Percentiles rank a stretch among this genome's conserved stretches.
Conservation (phyloP, 2,888 invertebrate genomes). For the Mimumesa dahlbomi region DNA sequence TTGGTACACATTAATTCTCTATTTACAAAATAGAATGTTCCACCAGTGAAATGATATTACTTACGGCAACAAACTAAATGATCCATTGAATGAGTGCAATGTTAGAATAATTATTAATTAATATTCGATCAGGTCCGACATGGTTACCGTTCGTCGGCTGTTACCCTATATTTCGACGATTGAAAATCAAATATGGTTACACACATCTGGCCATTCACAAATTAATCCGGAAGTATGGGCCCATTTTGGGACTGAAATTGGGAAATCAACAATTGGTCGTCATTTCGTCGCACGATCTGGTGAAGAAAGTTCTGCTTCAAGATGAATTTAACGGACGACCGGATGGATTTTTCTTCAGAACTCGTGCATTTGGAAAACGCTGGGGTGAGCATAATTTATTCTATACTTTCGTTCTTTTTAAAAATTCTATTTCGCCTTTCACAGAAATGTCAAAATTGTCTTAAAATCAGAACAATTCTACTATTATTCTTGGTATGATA, state of each 20-base stretch:
- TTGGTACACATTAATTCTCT: too few relatives aligned
- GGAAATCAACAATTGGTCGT: conserved; percentile 84
- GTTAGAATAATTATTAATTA: too few relatives aligned
- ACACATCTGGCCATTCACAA: conserved; percentile 84
- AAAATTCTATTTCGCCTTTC: neutral
- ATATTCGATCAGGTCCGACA: conserved; percentile 81
- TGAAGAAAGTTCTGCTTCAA: conserved; percentile 83
- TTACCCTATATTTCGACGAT: conserved; percentile 76
- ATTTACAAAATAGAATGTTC: too few relatives aligned
- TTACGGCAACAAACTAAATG: too few relatives aligned
- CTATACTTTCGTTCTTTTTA: neutral
- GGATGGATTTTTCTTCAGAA: conserved; percentile 85
- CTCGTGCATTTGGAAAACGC: conserved; percentile 86
- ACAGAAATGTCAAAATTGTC: too few relatives aligned
- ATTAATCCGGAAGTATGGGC: conserved; percentile 83
- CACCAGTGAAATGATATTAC: too few relatives aligned
- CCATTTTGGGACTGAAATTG: conserved; percentile 85
- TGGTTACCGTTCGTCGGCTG: conserved; percentile 83
- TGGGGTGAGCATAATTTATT: conserved; percentile 81
- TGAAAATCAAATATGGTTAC: conserved; percentile 79
- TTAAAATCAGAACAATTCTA: too few relatives aligned
- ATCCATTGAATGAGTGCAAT: too few relatives aligned
- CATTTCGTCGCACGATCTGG: conserved; percentile 84
- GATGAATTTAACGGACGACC: conserved; percentile 88
- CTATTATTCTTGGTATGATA: too few relatives aligned